A percentile compares a stretch with the other conserved stretches of the same genome.
These are phyloP conservation scores for Eurosta solidaginis DNA, from an alignment of 1,140 invertebrate genomes.

Conservation along the genomic window DNA sequence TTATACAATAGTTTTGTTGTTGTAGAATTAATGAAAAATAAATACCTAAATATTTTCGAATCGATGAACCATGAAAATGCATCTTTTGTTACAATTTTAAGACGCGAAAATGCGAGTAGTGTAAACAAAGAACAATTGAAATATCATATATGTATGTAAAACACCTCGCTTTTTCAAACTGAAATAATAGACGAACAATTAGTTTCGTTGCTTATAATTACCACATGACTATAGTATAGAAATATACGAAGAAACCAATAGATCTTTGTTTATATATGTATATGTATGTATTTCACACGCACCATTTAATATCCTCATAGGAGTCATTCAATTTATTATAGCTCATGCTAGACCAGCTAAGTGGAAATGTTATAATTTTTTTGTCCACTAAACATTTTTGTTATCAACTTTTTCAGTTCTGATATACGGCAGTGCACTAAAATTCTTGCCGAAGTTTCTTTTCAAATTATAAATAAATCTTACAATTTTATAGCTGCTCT, in stretches of 20 bases:
- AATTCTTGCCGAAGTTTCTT: no score
- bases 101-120: neutral
- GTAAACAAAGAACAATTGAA: constrained; percentile 7
- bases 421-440: no score
- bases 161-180: neutral
- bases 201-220: neutral
- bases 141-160: no score
- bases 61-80: neutral
- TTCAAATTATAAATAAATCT: neutral
- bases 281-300: neutral
- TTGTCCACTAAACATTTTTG: no score
- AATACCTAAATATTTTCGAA: neutral
- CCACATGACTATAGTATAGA: neutral
- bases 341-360: neutral
- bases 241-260: no score
- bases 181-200: neutral
- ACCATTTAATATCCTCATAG: neutral
- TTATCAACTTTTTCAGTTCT: no score
- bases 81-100: neutral
- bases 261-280: neutral
- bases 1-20: neutral
- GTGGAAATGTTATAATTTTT: neutral
- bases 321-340: neutral
- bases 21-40: constrained; percentile 4
- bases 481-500: neutral